These are phyloP conservation scores for Mesochorus sp. DNA, from an alignment of 2,888 invertebrate genomes.

Conservation along the genomic window DNA sequence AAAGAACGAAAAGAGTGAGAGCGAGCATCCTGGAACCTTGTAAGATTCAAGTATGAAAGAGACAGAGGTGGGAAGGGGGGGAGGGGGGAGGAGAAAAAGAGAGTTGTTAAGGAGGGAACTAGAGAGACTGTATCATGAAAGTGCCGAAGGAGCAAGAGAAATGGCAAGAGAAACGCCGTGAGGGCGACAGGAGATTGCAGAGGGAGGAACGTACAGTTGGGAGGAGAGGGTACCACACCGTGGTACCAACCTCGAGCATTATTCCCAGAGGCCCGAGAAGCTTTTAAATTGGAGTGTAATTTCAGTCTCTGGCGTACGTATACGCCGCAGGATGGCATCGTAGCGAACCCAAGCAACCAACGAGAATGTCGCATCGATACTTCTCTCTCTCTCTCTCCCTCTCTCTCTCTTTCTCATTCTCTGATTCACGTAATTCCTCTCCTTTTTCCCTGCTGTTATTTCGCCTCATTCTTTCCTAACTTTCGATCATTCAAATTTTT, in stretches of 20 bases:
- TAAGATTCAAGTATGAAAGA: conserved; percentile 19
- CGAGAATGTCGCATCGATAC: conserved; percentile 61
- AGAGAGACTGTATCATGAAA: conserved; percentile 19
- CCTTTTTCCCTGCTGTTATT: conserved; percentile 6
- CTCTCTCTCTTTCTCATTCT: background rate
- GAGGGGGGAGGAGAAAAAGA: too few species aligned
- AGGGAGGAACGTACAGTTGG: conserved; percentile 39
- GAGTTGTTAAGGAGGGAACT: conserved; percentile 19
- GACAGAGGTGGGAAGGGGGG: conserved; percentile 13
- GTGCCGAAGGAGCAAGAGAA: conserved; percentile 28
- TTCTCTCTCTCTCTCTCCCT: conserved; percentile 61
- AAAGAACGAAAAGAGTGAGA: conserved; percentile 58
- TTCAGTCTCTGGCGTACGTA: conserved; percentile 55
- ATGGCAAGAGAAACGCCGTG: conserved; percentile 37
- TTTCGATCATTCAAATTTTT: background rate
- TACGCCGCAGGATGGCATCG: conserved; percentile 35
- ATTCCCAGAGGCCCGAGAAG: conserved; percentile 71
- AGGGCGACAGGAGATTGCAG: conserved; percentile 32
- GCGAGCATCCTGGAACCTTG: conserved; percentile 1
- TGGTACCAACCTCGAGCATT: conserved; percentile 75
- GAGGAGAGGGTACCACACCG: conserved; percentile 73
- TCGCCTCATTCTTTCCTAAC: background rate
- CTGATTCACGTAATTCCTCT: background rate
- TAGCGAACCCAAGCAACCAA: conserved; percentile 29
- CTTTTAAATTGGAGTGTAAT: conserved; percentile 71